These are phyloP conservation scores for Nicator chloris DNA, from an alignment of 2,113 vertebrate genomes.

Conservation along the genomic window DNA sequence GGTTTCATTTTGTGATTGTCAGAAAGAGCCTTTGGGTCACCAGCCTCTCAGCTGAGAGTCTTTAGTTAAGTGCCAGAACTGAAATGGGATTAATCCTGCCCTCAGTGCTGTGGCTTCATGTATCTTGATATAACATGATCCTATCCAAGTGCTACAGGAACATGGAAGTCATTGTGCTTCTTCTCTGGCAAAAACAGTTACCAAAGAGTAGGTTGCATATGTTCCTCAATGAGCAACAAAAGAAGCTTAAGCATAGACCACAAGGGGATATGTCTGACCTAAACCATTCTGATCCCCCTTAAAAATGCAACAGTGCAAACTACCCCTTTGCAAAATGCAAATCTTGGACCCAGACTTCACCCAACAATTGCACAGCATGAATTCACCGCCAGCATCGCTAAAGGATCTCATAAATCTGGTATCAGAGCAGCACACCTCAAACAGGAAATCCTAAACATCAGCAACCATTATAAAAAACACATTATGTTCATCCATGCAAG, in stretches of 20 bases:
- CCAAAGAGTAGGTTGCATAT: neutral
- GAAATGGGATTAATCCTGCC: neutral
- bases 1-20: neutral
- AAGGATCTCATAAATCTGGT: neutral
- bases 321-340: neutral
- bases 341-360: neutral
- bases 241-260: neutral
- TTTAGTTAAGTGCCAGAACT: neutral
- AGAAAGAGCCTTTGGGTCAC: neutral
- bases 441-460: conserved; percentile 29
- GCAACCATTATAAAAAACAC: neutral
- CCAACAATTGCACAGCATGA: neutral
- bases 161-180: neutral
- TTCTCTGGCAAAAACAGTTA: neutral
- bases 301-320: neutral
- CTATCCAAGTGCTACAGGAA: neutral
- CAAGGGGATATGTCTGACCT: neutral
- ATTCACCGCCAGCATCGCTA: neutral
- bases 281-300: neutral
- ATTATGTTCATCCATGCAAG: neutral
- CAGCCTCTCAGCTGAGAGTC: neutral
- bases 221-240: neutral
- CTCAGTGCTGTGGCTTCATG: neutral
- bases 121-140: neutral
- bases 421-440: conserved; percentile 15